Evolutionary conservation across 2,888 invertebrate species (phyloP).

Genomic region (Sthenelais limicola): DNA sequence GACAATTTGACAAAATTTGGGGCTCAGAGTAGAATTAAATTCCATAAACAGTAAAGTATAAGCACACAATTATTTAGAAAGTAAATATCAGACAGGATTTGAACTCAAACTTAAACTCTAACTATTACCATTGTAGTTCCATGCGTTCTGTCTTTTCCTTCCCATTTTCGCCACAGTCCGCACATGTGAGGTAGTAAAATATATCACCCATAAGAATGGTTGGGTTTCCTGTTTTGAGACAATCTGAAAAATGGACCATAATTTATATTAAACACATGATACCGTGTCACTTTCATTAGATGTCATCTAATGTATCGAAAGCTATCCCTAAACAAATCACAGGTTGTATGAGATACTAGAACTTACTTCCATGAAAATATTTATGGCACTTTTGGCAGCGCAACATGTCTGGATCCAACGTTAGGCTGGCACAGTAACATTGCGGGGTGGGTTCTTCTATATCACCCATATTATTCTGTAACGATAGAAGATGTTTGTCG

Average conservation of each 20-base stretch:
- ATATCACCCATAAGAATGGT: slow-evolving; percentile 63
- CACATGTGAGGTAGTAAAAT: slow-evolving; percentile 63
- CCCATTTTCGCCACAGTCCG: slow-evolving; percentile 53
- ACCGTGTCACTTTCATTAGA: no score
- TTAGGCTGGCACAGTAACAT: slow-evolving; percentile 10
- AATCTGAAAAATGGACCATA: slow-evolving; percentile 56
- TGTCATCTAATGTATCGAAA: no score
- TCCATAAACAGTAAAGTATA: no score
- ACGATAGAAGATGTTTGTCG: no score
- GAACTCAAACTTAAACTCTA: no score
- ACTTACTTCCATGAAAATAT: slow-evolving; percentile 45
- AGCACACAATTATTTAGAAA: no score
- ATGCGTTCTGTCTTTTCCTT: slow-evolving; percentile 44
- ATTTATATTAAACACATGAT: no score
- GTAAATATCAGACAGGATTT: no score
- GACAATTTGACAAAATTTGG: no score
- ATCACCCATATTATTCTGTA: no score
- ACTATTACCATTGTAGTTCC: slow-evolving; percentile 51
- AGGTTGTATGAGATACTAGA: background rate
- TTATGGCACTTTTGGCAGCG: slow-evolving; percentile 44
- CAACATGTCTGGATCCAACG: slow-evolving; percentile 8
- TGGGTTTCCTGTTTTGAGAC: slow-evolving; percentile 60
- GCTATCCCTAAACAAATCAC: no score
- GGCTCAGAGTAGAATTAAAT: no score
- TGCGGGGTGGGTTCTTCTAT: background rate